Percentiles rank a stretch among this genome's conserved stretches.
Evolutionary conservation across 2,113 vertebrate genomes (phyloP).

Genomic region (Cyprinodon variegatus): DNA sequence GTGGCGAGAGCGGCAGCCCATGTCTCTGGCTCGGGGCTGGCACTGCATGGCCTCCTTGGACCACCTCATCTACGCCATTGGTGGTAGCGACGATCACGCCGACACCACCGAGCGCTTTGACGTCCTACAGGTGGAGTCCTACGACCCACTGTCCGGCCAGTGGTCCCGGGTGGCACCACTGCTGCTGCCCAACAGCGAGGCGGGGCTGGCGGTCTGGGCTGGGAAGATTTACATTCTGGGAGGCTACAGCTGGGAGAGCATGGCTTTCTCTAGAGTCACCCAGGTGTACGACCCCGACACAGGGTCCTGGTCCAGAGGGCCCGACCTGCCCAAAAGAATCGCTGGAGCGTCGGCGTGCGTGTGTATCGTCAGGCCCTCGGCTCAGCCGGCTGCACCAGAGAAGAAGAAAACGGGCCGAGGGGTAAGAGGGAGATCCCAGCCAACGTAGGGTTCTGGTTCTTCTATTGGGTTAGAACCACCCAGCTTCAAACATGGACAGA

Average conservation of each 20-base stretch:
- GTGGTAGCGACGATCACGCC: slow-evolving; percentile 90
- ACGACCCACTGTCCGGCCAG: slow-evolving; percentile 86
- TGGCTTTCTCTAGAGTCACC: slow-evolving; percentile 87
- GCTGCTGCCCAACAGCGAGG: slow-evolving; percentile 92
- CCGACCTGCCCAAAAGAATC: slow-evolving; percentile 88
- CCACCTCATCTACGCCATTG: slow-evolving; percentile 89
- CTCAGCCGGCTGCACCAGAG: slow-evolving; percentile 51
- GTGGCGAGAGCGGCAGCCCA: slow-evolving; percentile 88
- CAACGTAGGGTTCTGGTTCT: slow-evolving; percentile 8
- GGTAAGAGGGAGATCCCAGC: slow-evolving; percentile 69
- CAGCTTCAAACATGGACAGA: too few relatives aligned
- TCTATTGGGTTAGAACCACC: not conserved
- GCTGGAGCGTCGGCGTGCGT: slow-evolving; percentile 91
- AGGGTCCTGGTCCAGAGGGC: slow-evolving; percentile 86
- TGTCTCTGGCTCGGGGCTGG: slow-evolving; percentile 90
- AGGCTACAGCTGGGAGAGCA: slow-evolving; percentile 95
- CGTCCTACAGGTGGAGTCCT: slow-evolving; percentile 90
- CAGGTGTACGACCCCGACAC: slow-evolving; percentile 88
- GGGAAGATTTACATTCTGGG: slow-evolving; percentile 92
- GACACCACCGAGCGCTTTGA: slow-evolving; percentile 93
- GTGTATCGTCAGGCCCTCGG: slow-evolving; percentile 81
- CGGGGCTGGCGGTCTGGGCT: slow-evolving; percentile 86
- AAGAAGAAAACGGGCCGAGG: slow-evolving; percentile 78
- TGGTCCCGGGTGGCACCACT: slow-evolving; percentile 88
- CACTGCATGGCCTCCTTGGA: slow-evolving; percentile 94